phyloP scores from a whole-genome alignment of 2,113 vertebrate genomes.

The Verasper variegatus region DNA sequence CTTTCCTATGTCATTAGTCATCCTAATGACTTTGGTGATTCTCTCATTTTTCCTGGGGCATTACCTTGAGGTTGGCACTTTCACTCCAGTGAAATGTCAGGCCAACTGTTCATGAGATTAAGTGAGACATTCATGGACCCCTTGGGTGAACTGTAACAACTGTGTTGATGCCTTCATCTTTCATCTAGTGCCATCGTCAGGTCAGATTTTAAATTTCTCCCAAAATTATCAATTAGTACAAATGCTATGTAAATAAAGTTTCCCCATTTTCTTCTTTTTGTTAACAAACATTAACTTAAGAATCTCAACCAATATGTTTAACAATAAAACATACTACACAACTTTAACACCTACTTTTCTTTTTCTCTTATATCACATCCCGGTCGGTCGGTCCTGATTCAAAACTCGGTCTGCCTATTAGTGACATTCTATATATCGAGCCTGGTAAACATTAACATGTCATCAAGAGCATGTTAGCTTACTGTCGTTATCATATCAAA shows the following conservation, averaged over 20 bases:
- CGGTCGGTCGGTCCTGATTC: no score
- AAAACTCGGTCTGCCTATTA: no score
- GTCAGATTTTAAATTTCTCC: not conserved
- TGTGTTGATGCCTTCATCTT: not conserved
- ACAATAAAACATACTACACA: no score
- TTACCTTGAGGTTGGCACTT: not conserved
- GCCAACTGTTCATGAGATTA: not conserved
- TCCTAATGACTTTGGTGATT: not conserved
- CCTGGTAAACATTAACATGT: no score
- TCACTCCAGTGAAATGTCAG: not conserved
- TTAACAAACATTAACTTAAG: no score
- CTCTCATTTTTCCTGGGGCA: not conserved
- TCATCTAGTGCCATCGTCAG: not conserved
- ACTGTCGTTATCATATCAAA: no score
- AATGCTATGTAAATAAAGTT: not conserved
- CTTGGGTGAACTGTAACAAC: not conserved
- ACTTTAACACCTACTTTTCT: no score
- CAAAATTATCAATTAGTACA: no score
- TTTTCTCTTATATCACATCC: no score
- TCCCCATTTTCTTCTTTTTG: not conserved
- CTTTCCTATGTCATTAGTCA: not conserved
- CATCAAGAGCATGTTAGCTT: no score
- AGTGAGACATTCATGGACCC: not conserved
- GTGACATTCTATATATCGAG: no score
- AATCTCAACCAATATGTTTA: no score